phyloP scores from a whole-genome alignment of 1,140 invertebrate genomes.

The Apis cerana region DNA sequence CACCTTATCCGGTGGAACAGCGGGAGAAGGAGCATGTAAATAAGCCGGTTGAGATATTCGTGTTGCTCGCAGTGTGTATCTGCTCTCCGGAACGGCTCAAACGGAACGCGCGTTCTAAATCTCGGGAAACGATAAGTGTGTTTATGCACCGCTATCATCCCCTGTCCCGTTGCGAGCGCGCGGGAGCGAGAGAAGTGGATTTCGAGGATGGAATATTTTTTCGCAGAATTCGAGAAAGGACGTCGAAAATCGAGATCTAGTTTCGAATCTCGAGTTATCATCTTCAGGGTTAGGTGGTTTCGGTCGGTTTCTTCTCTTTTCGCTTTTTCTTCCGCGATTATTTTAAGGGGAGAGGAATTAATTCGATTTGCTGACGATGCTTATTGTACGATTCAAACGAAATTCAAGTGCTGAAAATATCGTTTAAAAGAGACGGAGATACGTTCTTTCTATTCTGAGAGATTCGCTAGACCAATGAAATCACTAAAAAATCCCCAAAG shows the following conservation, averaged over 20 bases:
- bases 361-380: no score
- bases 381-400: no score
- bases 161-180: neutral
- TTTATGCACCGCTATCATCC: constrained; percentile 20
- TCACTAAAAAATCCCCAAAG: no score
- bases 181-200: neutral
- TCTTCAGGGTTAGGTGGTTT: no score
- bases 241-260: neutral
- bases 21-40: constrained; percentile 63
- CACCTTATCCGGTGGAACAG: constrained; percentile 63
- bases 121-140: constrained; percentile 42
- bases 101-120: constrained; percentile 29
- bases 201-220: constrained; percentile 9
- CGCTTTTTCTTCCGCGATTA: no score
- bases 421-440: no score
- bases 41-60: constrained; percentile 66
- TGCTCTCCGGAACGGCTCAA: neutral
- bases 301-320: no score
- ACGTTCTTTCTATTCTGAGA: no score
- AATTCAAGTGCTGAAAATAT: no score
- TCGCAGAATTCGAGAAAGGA: neutral
- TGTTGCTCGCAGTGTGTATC: constrained; percentile 48
- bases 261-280: no score
- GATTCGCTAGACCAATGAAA: no score
- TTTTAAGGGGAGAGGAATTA: no score